Conservation (phyloP, 2,888 invertebrate genomes). For the Phasia obesa region DNA sequence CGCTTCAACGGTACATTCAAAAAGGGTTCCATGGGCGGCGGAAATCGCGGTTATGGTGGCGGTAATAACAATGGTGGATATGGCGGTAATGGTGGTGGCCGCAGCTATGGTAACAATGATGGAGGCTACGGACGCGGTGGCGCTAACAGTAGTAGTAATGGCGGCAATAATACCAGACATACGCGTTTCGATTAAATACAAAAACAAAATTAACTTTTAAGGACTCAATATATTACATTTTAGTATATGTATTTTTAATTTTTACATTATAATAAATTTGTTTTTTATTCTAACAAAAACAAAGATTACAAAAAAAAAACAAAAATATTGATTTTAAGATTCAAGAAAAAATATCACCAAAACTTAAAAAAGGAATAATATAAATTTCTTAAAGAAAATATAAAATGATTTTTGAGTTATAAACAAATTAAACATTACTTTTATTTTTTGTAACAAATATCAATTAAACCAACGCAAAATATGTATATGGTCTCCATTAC, state of each 20-base stretch:
- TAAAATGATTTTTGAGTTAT: conserved; percentile 40
- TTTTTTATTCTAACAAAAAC: conserved; percentile 60
- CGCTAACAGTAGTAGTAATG: conserved; percentile 72
- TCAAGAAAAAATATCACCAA: conserved; percentile 15
- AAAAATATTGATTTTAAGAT: not conserved
- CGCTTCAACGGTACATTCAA: conserved; percentile 80
- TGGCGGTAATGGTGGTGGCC: conserved; percentile 69
- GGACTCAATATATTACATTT: conserved; percentile 69
- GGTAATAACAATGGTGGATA: conserved; percentile 73
- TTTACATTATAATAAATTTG: conserved; percentile 50
- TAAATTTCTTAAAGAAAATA: conserved; percentile 24
- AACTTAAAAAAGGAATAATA: conserved; percentile 1
- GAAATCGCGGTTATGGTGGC: conserved; percentile 74
- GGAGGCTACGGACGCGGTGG: conserved; percentile 70
- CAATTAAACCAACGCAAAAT: not conserved
- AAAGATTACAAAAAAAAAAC: conserved; percentile 4
- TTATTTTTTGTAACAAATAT: not conserved
- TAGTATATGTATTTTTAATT: conserved; percentile 56
- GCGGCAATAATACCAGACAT: conserved; percentile 75
- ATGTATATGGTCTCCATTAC: not conserved
- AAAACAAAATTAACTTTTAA: conserved; percentile 69
- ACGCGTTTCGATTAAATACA: conserved; percentile 79
- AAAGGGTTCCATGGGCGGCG: conserved; percentile 74
- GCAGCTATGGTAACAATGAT: conserved; percentile 70
- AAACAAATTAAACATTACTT: conserved; percentile 17